phyloP scores from a whole-genome alignment of 2,888 invertebrate genomes.

The Drosophila colorata region DNA sequence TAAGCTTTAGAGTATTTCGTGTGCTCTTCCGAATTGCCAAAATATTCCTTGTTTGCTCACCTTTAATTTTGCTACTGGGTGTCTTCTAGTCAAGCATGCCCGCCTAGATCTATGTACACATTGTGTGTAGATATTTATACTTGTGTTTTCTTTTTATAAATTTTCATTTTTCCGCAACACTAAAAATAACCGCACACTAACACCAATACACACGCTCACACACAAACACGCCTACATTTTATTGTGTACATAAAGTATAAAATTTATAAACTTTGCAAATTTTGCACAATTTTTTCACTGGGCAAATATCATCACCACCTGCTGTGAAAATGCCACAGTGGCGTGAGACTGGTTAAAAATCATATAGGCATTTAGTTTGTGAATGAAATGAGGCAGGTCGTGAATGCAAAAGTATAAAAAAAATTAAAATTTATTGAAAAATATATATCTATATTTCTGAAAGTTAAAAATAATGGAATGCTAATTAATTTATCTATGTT shows the following conservation, averaged over 20 bases:
- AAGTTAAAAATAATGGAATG: too few relatives aligned
- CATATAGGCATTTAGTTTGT: neutral
- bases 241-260: constrained; percentile 46
- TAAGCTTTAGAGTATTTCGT: neutral
- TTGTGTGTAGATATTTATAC: constrained; percentile 17
- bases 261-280: constrained; percentile 67
- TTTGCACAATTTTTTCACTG: constrained; percentile 57
- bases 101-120: neutral
- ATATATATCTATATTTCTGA: too few relatives aligned
- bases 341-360: neutral
- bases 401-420: neutral
- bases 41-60: too few relatives aligned
- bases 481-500: too few relatives aligned
- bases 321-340: constrained; percentile 52
- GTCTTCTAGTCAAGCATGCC: neutral
- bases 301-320: constrained; percentile 62
- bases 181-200: constrained; percentile 45
- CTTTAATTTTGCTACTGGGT: neutral
- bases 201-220: constrained; percentile 37
- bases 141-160: constrained; percentile 50
- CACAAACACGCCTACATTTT: constrained; percentile 15
- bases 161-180: constrained; percentile 56
- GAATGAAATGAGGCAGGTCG: constrained; percentile 49
- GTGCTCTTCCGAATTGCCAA: too few relatives aligned
- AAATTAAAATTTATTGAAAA: too few relatives aligned